Evolutionary conservation across 1,140 invertebrate species (phyloP).

Genomic region (Drosophila bipectinata): DNA sequence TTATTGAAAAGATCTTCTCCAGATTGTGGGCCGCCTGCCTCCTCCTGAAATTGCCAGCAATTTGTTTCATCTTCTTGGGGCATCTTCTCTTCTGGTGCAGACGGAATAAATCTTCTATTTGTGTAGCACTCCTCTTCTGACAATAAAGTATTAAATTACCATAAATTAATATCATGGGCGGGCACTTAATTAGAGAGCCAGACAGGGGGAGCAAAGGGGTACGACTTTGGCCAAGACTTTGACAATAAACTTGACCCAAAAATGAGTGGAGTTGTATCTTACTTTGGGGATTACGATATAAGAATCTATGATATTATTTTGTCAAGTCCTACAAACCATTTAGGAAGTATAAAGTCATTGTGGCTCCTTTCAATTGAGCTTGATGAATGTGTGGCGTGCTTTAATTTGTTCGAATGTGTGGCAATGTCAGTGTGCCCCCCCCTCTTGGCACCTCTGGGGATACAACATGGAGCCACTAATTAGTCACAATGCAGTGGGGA

Average conservation of each 20-base stretch:
- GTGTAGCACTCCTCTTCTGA: constrained; percentile 10
- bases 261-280: constrained; percentile 23
- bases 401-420: constrained; percentile 63
- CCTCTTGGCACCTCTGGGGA: neutral
- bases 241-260: constrained; percentile 63
- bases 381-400: constrained; percentile 70
- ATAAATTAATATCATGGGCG: constrained; percentile 72
- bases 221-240: constrained; percentile 37
- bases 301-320: too few species aligned
- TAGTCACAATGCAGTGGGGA: constrained; percentile 38
- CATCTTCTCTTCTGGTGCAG: constrained; percentile 11
- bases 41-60: constrained; percentile 57
- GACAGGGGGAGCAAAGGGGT: constrained; percentile 30
- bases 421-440: constrained; percentile 40
- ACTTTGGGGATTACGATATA: neutral
- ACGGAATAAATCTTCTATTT: constrained; percentile 42
- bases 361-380: constrained; percentile 52
- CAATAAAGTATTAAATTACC: constrained; percentile 74
- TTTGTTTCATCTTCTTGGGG: constrained; percentile 47
- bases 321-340: neutral
- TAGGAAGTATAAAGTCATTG: neutral
- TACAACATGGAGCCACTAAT: constrained; percentile 45
- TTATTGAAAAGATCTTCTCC: constrained; percentile 66
- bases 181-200: constrained; percentile 72
- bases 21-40: constrained; percentile 34